Percentiles rank a stretch among this genome's conserved stretches.
Conservation (phyloP, 2,113 vertebrate genomes). For the Erythrocercus mccallii region DNA sequence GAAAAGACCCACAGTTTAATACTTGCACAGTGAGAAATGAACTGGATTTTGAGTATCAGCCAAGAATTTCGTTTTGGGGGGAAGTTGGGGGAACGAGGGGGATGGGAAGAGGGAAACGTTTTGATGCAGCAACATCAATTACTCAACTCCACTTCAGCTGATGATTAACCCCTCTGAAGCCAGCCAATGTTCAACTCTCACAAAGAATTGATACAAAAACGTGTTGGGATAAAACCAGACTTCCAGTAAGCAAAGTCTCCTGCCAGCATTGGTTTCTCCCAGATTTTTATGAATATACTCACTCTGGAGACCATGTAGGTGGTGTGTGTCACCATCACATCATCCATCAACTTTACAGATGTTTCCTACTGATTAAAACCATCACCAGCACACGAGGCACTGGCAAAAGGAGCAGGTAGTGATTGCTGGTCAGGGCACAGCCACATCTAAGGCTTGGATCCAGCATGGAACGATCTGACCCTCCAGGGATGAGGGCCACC, state of each 20-base stretch:
- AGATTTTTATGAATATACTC: not conserved
- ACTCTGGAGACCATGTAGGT: not conserved
- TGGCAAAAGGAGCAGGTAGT: not conserved
- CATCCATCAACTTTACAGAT: slow-evolving; percentile 2
- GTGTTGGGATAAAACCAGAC: not conserved
- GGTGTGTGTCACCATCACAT: not conserved
- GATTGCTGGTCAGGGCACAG: not conserved
- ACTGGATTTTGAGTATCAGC: slow-evolving; percentile 14
- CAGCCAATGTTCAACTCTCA: not conserved
- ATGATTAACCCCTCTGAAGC: slow-evolving; percentile 17
- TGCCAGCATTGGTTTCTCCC: not conserved
- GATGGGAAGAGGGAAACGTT: slow-evolving; percentile 31
- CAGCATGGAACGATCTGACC: accelerated
- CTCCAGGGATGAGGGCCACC: accelerated
- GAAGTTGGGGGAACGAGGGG: not conserved
- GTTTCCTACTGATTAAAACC: not conserved
- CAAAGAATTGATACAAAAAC: not conserved
- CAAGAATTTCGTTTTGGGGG: slow-evolving; percentile 51
- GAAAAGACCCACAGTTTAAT: slow-evolving; percentile 61
- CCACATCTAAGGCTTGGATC: not conserved
- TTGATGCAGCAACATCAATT: slow-evolving; percentile 24
- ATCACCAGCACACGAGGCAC: not conserved
- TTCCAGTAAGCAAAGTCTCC: not conserved
- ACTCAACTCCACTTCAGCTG: not conserved
- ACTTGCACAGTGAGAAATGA: slow-evolving; percentile 32